Evolutionary conservation across 2,888 invertebrate genomes (phyloP).

Genomic region (Leptinotarsa rubiginosa): DNA sequence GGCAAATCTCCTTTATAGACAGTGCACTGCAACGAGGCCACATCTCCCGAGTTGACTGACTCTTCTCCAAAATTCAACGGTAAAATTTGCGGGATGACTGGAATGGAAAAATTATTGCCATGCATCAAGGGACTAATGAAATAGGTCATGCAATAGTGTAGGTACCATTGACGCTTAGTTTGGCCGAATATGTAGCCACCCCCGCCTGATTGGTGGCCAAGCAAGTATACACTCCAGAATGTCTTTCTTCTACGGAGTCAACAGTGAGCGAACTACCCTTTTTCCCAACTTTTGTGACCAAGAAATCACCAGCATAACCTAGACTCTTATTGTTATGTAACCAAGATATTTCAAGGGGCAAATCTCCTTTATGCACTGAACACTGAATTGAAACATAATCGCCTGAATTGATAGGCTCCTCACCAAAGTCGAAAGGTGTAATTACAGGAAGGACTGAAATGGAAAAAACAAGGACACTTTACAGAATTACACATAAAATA

Average conservation of each 20-base stretch:
- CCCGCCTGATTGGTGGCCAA: slow-evolving; percentile 73
- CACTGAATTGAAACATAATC: slow-evolving; percentile 78
- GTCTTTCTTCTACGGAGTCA: slow-evolving; percentile 70
- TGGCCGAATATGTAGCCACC: slow-evolving; percentile 69
- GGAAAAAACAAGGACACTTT: slow-evolving; percentile 21
- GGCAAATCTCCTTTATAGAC: slow-evolving; percentile 80
- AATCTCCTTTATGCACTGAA: slow-evolving; percentile 78
- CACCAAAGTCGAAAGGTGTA: slow-evolving; percentile 64
- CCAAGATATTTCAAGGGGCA: slow-evolving; percentile 76
- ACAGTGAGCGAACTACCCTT: slow-evolving; percentile 72
- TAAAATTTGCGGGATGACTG: slow-evolving; percentile 66
- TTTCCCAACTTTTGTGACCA: slow-evolving; percentile 66
- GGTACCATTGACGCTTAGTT: slow-evolving; percentile 75
- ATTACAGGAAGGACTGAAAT: slow-evolving; percentile 52
- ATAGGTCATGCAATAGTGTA: slow-evolving; percentile 51
- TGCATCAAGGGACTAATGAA: slow-evolving; percentile 14
- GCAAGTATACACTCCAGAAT: slow-evolving; percentile 75
- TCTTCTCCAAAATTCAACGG: slow-evolving; percentile 71
- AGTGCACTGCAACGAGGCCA: slow-evolving; percentile 76
- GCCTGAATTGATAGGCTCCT: slow-evolving; percentile 75
- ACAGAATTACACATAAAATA: slow-evolving; percentile 10
- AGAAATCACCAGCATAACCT: slow-evolving; percentile 60
- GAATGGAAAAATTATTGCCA: slow-evolving; percentile 20
- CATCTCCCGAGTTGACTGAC: slow-evolving; percentile 76
- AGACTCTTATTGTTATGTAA: slow-evolving; percentile 65